A percentile compares a stretch with the other conserved stretches of the same genome.
phyloP scores from a whole-genome alignment of 2,113 vertebrate genomes.

The Tachysurus fulvidraco region DNA sequence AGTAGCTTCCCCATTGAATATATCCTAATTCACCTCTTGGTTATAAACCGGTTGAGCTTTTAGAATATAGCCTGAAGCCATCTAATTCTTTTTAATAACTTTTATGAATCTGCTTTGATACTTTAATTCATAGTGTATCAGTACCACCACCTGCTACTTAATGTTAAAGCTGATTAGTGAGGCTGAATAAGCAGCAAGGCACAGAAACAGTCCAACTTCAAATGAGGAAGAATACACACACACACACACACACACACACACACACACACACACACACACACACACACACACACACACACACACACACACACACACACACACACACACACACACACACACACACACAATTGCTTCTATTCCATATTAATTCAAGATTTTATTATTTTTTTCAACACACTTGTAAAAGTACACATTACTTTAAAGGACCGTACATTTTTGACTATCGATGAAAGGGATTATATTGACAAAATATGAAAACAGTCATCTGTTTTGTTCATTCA shows the following conservation, averaged over 20 bases:
- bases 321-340: too few relatives aligned
- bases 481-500: background rate
- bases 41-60: background rate
- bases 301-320: too few relatives aligned
- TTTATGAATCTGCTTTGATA: background rate
- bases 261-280: too few relatives aligned
- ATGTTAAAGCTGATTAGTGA: slow-evolving; percentile 34
- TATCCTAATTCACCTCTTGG: background rate
- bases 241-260: too few relatives aligned
- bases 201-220: background rate
- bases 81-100: background rate
- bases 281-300: too few relatives aligned
- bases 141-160: slow-evolving; percentile 22
- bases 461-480: background rate
- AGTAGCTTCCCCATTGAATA: background rate
- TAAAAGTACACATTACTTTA: background rate
- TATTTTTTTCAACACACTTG: background rate
- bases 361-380: background rate
- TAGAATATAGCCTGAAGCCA: background rate
- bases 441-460: background rate
- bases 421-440: background rate
- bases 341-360: background rate
- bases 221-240: too few relatives aligned
- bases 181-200: slow-evolving; percentile 11
- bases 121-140: background rate